Percentiles rank a stretch among this genome's conserved stretches.
Conservation (phyloP, 2,888 invertebrate species). For the Mycalesis mineus region DNA sequence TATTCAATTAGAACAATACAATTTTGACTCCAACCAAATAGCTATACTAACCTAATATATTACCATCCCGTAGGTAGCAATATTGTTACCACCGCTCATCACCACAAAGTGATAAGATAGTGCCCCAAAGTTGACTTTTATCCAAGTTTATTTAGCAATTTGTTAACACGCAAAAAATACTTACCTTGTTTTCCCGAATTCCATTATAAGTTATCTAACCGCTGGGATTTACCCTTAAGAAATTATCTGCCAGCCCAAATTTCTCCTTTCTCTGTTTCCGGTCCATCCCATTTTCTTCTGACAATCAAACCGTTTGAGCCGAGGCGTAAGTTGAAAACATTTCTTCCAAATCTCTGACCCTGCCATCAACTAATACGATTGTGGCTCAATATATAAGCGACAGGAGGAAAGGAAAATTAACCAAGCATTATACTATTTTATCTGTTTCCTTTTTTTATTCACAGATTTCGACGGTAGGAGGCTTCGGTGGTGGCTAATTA, state of each 20-base stretch:
- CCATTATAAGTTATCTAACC: constrained; percentile 35
- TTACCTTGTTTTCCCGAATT: constrained; percentile 29
- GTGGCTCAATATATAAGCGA: constrained; percentile 34
- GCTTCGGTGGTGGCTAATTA: no score
- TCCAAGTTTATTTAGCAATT: constrained; percentile 20
- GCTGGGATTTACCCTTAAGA: constrained; percentile 29
- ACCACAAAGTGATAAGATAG: constrained; percentile 13
- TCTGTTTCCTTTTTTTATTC: no score
- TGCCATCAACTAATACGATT: constrained; percentile 65
- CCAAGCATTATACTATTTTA: no score
- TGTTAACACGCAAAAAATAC: constrained; percentile 18
- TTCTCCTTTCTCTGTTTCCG: constrained; percentile 37
- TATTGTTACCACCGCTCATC: constrained; percentile 11
- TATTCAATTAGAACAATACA: no score
- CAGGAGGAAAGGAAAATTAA: background rate
- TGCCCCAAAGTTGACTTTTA: constrained; percentile 10
- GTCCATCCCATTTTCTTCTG: constrained; percentile 43
- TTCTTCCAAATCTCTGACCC: constrained; percentile 57
- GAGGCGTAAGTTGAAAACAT: constrained; percentile 54
- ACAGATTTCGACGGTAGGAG: no score
- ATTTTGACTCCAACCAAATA: no score
- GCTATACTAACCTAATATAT: no score
- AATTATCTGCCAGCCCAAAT: constrained; percentile 36
- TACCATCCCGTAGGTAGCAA: no score
- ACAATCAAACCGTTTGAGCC: constrained; percentile 57